A percentile compares a stretch with the other conserved stretches of the same genome.
Conservation (phyloP, 1,140 invertebrate genomes). For the Neodiprion virginianus region DNA sequence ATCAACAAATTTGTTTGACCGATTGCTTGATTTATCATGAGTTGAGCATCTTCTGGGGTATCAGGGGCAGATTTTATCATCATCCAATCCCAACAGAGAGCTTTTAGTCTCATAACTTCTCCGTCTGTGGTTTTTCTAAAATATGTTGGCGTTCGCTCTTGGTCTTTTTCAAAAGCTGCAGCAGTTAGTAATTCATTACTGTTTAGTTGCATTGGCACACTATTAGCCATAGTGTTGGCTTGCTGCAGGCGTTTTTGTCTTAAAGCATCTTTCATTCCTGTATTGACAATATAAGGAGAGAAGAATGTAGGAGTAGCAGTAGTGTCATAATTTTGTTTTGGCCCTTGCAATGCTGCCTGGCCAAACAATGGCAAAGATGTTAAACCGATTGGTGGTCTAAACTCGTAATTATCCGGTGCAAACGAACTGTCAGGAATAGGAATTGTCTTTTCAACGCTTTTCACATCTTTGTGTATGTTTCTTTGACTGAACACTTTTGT, state of each 20-base stretch:
- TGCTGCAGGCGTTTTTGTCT: conserved; percentile 56
- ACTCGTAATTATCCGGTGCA: conserved; percentile 38
- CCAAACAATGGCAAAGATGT: conserved; percentile 38
- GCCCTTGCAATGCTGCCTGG: conserved; percentile 14
- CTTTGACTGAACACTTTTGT: conserved; percentile 6
- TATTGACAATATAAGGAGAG: conserved; percentile 49
- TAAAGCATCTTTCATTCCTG: conserved; percentile 58
- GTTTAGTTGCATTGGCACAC: conserved; percentile 4
- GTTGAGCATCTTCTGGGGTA: conserved; percentile 58
- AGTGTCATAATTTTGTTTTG: not conserved
- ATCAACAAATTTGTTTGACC: conserved; percentile 74
- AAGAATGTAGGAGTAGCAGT: conserved; percentile 31
- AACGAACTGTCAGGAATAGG: conserved; percentile 28
- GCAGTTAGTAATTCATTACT: conserved; percentile 12
- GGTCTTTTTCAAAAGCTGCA: conserved; percentile 44
- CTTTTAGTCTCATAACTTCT: conserved; percentile 59
- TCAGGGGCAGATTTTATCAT: conserved; percentile 32
- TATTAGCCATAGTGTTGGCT: too few relatives aligned
- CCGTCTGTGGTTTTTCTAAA: conserved; percentile 61
- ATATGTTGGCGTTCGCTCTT: conserved; percentile 61
- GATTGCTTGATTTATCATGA: conserved; percentile 71
- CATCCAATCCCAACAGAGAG: conserved; percentile 60
- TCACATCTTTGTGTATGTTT: not conserved
- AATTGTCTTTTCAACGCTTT: not conserved
- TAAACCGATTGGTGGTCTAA: conserved; percentile 37